A percentile compares a stretch with the other conserved stretches of the same genome.
Conservation (phyloP, 1,140 invertebrate species). For the Eriosoma lanigerum region DNA sequence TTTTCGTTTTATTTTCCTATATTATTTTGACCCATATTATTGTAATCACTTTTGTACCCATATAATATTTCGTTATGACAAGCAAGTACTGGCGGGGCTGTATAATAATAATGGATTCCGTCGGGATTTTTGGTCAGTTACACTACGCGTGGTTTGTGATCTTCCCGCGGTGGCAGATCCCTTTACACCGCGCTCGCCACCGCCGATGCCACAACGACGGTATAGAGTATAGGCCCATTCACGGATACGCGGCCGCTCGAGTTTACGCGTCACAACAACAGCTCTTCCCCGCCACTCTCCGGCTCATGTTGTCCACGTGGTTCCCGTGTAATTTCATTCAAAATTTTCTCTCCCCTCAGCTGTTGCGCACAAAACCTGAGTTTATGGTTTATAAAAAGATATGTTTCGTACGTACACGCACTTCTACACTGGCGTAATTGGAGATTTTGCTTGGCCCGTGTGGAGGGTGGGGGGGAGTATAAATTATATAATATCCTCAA, state of each 20-base stretch:
- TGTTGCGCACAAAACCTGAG: not conserved
- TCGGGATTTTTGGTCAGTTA: conserved; percentile 18
- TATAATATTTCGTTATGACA: no score
- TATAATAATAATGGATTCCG: not conserved
- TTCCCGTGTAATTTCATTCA: conserved; percentile 19
- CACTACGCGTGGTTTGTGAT: no score
- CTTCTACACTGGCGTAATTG: no score
- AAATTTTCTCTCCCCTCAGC: conserved; percentile 12
- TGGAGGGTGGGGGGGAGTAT: no score
- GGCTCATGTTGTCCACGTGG: not conserved
- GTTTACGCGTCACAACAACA: not conserved
- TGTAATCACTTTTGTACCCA: no score
- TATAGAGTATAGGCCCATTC: not conserved
- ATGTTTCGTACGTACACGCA: no score
- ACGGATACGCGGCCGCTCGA: not conserved
- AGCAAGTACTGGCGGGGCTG: no score
- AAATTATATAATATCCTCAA: no score
- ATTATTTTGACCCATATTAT: no score
- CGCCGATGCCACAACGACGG: not conserved
- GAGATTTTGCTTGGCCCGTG: no score
- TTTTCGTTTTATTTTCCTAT: no score
- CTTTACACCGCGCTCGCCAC: not conserved
- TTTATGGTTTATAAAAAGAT: conserved; percentile 1
- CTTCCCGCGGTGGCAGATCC: not conserved
- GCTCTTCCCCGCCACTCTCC: not conserved